These are phyloP conservation scores for Pantelozetes paolii DNA, from an alignment of 2,888 invertebrate genomes.

Conservation along the genomic window DNA sequence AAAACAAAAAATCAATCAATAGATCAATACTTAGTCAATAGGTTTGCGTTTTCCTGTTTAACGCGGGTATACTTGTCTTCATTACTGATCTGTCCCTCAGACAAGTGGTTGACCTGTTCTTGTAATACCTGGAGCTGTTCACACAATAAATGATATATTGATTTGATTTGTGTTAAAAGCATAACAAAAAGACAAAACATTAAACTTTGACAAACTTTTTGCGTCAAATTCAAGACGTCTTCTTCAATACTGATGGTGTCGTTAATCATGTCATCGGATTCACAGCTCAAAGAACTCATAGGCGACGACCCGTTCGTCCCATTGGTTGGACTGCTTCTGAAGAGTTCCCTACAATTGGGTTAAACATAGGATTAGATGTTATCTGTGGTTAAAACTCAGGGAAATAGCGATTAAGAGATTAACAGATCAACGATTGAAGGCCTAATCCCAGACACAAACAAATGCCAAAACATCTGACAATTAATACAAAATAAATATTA, in stretches of 20 bases:
- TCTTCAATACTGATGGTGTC: conserved; percentile 73
- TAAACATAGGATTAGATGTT: neutral
- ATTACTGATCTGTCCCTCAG: conserved; percentile 73
- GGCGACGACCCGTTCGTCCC: conserved; percentile 51
- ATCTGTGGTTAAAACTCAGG: neutral
- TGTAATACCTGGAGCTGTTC: conserved; percentile 81
- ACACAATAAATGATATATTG: neutral
- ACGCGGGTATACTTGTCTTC: conserved; percentile 83
- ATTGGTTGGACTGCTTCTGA: conserved; percentile 34
- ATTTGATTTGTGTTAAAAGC: neutral
- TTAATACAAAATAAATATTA: no score
- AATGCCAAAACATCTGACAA: no score
- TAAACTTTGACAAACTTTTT: conserved; percentile 64
- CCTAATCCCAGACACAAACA: no score
- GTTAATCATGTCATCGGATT: conserved; percentile 83
- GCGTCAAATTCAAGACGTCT: conserved; percentile 87
- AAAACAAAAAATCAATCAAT: conserved; percentile 39
- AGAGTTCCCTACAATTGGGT: conserved; percentile 7
- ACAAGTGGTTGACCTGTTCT: conserved; percentile 82
- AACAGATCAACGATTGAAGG: no score
- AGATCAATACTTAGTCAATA: conserved; percentile 64
- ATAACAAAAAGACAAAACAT: neutral
- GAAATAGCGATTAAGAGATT: neutral
- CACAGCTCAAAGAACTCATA: conserved; percentile 79
- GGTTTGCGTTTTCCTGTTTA: conserved; percentile 86